These are phyloP conservation scores for Neosilurus mollespiculum DNA, from an alignment of 2,797 vertebrate species.

Conservation along the genomic window DNA sequence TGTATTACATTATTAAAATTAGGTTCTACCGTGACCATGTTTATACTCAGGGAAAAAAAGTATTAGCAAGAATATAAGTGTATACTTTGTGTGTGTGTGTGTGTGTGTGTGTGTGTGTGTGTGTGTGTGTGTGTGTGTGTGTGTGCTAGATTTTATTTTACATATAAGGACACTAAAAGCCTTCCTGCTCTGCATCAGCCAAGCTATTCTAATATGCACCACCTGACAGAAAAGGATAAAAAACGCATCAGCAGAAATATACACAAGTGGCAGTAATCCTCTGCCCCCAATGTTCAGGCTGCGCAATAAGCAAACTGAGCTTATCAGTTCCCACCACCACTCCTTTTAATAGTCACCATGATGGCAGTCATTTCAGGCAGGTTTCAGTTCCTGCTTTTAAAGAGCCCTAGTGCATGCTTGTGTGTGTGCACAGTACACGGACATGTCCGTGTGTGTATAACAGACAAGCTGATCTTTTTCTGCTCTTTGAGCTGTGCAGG, in stretches of 20 bases:
- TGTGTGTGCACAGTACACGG: conserved; percentile 26
- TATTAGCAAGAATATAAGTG: neutral
- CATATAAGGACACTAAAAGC: conserved; percentile 47
- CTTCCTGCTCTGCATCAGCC: conserved; percentile 73
- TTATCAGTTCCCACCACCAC: conserved; percentile 75
- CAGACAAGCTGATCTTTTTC: conserved; percentile 23
- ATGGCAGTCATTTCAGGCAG: conserved; percentile 63
- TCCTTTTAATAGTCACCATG: conserved; percentile 74
- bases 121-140: conserved; percentile 23
- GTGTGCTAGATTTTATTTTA: conserved; percentile 10
- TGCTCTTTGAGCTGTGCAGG: conserved; percentile 25
- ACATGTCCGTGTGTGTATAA: conserved; percentile 11
- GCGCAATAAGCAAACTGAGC: conserved; percentile 61
- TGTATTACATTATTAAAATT: conserved; percentile 19
- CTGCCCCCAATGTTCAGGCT: conserved; percentile 68
- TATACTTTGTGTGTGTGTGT: conserved; percentile 2
- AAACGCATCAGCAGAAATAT: conserved; percentile 79
- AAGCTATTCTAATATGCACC: conserved; percentile 72
- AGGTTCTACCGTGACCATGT: conserved; percentile 17
- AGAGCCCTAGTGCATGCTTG: conserved; percentile 31
- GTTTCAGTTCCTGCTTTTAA: conserved; percentile 69
- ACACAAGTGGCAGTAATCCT: conserved; percentile 79
- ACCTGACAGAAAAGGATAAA: conserved; percentile 77
- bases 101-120: neutral
- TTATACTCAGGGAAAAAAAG: neutral